Evolutionary conservation across 2,888 invertebrate genomes (phyloP), one percentile per base, ranked within the genome.

Genomic region (Teleiodes luculella): DNA sequence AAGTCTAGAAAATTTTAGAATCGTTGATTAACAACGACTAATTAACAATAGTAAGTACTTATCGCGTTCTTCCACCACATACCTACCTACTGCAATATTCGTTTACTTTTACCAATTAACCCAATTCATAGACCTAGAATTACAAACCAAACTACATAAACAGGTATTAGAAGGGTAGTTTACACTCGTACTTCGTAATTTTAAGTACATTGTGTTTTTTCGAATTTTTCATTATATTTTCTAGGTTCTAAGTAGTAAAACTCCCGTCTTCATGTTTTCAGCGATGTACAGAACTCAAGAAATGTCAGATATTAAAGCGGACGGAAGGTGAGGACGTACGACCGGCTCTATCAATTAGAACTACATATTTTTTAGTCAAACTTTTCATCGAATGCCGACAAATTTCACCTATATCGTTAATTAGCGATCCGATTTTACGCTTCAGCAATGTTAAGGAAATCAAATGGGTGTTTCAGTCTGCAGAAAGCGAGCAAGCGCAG

Each of bases 391-490:
- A 35, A 51, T 16, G 37, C 35, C 52, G 14, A 50, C 30, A 47
- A 55, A 46, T 37, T 51, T 55, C 35, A 33, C 55, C 31, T 39
- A 41, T 33, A 20, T 43, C 28, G 37, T 30, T 51, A 47, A 52
- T 52, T 33, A 55, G 51, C 53, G 55, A 57, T 28, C 47, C 18
- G 31, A 60, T 62, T 68, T 65, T 57, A 65, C 57, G 66, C 67
- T 60, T 63, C 57, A 53, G 41, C 41, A 57, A 36, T 39, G 58
- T 58, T 45, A 55, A 66, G 70, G 67, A 70, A 70, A 66, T 49
- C 20, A 33, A 24, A 45, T 39, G 64, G 63, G 65, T 59, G 64
- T 61, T 64, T 59, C 58, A 64, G 54, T 59, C 48, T 55, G 57
- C 45, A 60, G 62, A 65, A 70, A 69, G 65, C 60, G 59, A 63